These are phyloP conservation scores for Melanogrammus aeglefinus DNA, from an alignment of 2,797 vertebrate species.

Conservation along the genomic window DNA sequence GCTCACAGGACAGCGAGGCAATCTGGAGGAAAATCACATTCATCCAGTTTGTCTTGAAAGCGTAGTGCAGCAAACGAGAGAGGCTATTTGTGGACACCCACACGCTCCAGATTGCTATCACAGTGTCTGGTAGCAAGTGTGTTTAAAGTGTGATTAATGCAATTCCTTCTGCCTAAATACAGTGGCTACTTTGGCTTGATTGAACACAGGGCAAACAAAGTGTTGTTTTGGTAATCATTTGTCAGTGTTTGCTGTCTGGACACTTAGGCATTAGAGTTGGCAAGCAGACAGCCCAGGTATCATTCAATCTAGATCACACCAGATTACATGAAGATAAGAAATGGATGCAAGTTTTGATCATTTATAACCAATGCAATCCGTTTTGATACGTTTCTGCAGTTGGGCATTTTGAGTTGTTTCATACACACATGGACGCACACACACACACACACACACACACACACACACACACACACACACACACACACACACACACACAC, in stretches of 20 bases:
- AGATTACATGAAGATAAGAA: background rate
- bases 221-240: background rate
- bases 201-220: conserved; percentile 11
- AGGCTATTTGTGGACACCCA: background rate
- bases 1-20: background rate
- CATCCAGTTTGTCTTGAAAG: background rate
- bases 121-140: background rate
- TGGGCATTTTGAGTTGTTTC: background rate
- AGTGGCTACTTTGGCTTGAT: conserved; percentile 25
- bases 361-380: background rate
- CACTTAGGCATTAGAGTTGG: background rate
- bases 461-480: too few species aligned
- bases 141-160: conserved; percentile 1
- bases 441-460: too few species aligned
- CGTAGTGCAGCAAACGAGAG: conserved; percentile 10
- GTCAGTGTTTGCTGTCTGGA: background rate
- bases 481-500: background rate
- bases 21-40: background rate
- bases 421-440: too few species aligned
- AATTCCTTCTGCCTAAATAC: background rate
- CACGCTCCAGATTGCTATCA: background rate
- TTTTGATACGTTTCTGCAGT: background rate
- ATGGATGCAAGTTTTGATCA: background rate
- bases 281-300: background rate
- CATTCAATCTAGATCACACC: background rate